These are phyloP conservation scores for Panagrolaimus sp. DNA, from an alignment of 1,140 invertebrate species.

Conservation along the genomic window DNA sequence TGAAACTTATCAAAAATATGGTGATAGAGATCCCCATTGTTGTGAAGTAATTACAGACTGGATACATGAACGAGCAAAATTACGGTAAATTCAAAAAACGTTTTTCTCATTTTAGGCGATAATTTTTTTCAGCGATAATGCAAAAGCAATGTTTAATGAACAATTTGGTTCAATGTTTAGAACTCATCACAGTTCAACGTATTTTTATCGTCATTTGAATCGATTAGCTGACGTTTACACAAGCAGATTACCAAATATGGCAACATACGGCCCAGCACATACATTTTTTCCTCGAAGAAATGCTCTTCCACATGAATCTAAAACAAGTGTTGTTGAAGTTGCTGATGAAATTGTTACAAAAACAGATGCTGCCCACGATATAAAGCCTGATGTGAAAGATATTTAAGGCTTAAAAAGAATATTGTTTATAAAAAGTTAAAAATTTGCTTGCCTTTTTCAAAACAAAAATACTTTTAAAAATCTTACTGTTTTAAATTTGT, in stretches of 20 bases:
- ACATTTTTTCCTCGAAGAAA: constrained; percentile 88
- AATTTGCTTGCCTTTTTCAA: no score
- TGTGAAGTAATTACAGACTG: constrained; percentile 69
- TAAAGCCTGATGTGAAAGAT: no score
- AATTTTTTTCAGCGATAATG: constrained; percentile 65
- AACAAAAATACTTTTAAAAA: no score
- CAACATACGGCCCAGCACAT: constrained; percentile 80
- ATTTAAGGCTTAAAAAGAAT: no score
- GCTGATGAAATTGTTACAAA: no score
- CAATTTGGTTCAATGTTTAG: constrained; percentile 88
- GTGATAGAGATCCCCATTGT: constrained; percentile 10
- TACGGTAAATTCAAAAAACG: constrained; percentile 65
- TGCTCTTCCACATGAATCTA: constrained; percentile 80
- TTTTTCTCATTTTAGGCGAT: no score
- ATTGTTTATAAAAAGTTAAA: no score
- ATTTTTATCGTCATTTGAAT: constrained; percentile 85
- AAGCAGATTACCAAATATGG: constrained; percentile 80
- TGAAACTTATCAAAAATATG: constrained; percentile 64
- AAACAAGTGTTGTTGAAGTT: no score
- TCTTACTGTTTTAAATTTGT: no score
- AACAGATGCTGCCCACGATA: no score
- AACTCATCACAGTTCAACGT: constrained; percentile 93
- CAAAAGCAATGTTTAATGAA: constrained; percentile 76
- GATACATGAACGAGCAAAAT: constrained; percentile 74
- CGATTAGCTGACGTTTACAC: constrained; percentile 81